These are phyloP conservation scores for Melanotaenia parkinsoni DNA, from an alignment of 2,797 vertebrate species.

Conservation along the genomic window DNA sequence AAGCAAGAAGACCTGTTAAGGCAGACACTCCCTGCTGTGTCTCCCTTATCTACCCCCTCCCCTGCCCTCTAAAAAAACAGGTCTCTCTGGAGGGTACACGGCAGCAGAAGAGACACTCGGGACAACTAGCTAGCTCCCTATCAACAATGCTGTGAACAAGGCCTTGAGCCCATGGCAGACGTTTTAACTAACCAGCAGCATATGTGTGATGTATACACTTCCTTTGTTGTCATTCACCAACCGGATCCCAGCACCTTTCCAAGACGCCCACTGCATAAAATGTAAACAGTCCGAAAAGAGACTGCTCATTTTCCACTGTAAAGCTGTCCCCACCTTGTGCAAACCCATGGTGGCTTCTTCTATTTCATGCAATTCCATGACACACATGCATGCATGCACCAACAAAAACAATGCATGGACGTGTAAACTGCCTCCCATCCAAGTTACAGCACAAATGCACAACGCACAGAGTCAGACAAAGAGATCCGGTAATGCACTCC, in stretches of 20 bases:
- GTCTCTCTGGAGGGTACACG: slow-evolving; percentile 45
- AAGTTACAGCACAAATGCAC: slow-evolving; percentile 16
- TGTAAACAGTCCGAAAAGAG: slow-evolving; percentile 58
- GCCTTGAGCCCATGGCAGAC: slow-evolving; percentile 19
- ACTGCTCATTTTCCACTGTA: slow-evolving; percentile 50
- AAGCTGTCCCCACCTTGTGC: slow-evolving; percentile 21
- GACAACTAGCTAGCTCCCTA: slow-evolving; percentile 36
- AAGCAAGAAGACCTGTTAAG: slow-evolving; percentile 46
- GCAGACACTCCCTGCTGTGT: slow-evolving; percentile 57
- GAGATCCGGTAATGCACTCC: slow-evolving; percentile 60
- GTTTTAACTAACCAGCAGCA: slow-evolving; percentile 32
- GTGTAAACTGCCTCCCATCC: slow-evolving; percentile 1
- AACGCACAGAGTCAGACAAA: slow-evolving; percentile 10
- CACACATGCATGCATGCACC: slow-evolving; percentile 26
- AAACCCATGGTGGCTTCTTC: slow-evolving; percentile 42
- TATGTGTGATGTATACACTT: slow-evolving; percentile 41
- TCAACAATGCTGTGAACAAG: slow-evolving; percentile 36
- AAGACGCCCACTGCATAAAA: slow-evolving; percentile 37
- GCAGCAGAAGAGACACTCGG: slow-evolving; percentile 31
- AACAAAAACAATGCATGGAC: slow-evolving; percentile 46
- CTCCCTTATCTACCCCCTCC: slow-evolving; percentile 36
- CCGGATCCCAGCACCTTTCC: slow-evolving; percentile 7
- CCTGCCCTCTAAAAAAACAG: slow-evolving; percentile 64
- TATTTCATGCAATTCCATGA: slow-evolving; percentile 50
- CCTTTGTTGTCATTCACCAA: slow-evolving; percentile 14